Evolutionary conservation across 2,888 invertebrate genomes (phyloP).

Genomic region (Dicyrtomina minuta): DNA sequence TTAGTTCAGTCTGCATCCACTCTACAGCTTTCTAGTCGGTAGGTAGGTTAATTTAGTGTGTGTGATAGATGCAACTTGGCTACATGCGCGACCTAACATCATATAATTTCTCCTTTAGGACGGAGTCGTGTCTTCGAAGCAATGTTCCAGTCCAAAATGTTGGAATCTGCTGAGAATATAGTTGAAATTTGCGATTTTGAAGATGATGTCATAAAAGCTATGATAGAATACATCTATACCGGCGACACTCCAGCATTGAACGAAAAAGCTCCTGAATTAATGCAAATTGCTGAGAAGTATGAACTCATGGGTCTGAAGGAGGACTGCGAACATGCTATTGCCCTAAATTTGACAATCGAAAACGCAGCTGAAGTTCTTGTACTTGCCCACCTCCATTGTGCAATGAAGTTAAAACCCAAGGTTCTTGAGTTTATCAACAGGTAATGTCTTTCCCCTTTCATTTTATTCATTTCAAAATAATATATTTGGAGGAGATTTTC

Average conservation of each 20-base stretch:
- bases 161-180: constrained; percentile 40
- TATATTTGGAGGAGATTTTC: not conserved
- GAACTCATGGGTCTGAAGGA: constrained; percentile 46
- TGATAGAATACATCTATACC: constrained; percentile 48
- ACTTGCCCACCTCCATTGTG: constrained; percentile 48
- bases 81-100: too few species aligned
- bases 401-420: constrained; percentile 41
- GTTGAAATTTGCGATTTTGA: constrained; percentile 51
- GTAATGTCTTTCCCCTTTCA: constrained; percentile 15
- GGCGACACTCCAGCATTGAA: constrained; percentile 43
- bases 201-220: constrained; percentile 46
- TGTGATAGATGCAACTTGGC: too few species aligned
- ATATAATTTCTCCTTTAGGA: too few species aligned
- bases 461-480: not conserved
- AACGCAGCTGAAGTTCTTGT: constrained; percentile 49
- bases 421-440: constrained; percentile 47
- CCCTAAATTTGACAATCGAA: constrained; percentile 45
- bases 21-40: too few species aligned
- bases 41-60: too few species aligned
- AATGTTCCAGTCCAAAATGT: constrained; percentile 46
- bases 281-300: constrained; percentile 52
- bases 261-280: constrained; percentile 47
- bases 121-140: constrained; percentile 50
- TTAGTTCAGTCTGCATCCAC: too few species aligned
- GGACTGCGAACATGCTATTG: constrained; percentile 48